Evolutionary conservation across 2,113 vertebrate genomes (phyloP).

Genomic region (Glaucomys volans): DNA sequence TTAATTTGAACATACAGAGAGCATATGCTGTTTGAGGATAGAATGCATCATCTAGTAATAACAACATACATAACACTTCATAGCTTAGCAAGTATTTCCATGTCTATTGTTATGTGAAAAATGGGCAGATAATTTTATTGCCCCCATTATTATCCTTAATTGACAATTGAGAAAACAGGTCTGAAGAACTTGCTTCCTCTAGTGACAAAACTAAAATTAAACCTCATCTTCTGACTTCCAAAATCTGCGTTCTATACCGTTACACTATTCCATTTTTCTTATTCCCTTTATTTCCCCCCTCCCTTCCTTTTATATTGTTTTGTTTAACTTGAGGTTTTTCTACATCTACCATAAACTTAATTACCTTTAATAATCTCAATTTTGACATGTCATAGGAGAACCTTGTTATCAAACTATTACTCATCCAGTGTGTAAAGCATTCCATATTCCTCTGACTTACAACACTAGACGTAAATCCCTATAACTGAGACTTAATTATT

Average conservation of each 20-base stretch:
- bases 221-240: background rate
- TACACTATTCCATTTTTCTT: background rate
- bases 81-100: constrained; percentile 34
- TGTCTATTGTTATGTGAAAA: constrained; percentile 14
- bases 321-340: constrained; percentile 41
- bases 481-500: constrained; percentile 24
- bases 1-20: background rate
- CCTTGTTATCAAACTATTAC: background rate
- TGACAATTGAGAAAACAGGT: background rate
- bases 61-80: background rate
- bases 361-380: background rate
- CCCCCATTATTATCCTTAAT: background rate
- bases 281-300: background rate
- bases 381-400: background rate
- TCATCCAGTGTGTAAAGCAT: background rate
- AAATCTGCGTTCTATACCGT: background rate
- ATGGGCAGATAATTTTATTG: background rate
- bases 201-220: background rate
- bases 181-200: background rate
- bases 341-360: background rate
- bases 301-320: background rate
- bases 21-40: constrained; percentile 19
- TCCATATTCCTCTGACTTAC: background rate
- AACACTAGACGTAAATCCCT: constrained; percentile 3
- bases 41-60: constrained; percentile 19